Conservation (phyloP, 37 sponge, comb jelly and placozoan species). For the Agelas oroides region DNA sequence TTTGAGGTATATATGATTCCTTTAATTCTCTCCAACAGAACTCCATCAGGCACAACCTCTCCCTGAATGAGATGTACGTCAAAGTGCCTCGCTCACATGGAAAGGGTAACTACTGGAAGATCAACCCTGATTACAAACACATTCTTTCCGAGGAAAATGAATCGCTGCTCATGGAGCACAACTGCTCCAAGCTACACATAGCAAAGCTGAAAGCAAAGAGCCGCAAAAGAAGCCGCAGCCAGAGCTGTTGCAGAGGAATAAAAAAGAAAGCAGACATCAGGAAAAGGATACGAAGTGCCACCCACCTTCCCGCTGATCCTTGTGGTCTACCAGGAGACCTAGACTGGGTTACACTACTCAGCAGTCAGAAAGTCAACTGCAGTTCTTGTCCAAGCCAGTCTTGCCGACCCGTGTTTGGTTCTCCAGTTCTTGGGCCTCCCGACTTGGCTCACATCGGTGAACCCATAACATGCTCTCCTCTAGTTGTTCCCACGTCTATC, state of each 20-base stretch:
- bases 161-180: not conserved
- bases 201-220: constrained; percentile 26
- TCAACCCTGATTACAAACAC: constrained; percentile 79
- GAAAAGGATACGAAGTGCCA: constrained; percentile 4
- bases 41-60: constrained; percentile 82
- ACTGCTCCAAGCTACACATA: constrained; percentile 2
- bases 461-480: constrained; percentile 59
- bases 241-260: constrained; percentile 4
- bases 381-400: constrained; percentile 25
- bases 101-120: constrained; percentile 87
- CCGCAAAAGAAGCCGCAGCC: constrained; percentile 26
- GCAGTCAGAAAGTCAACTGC: constrained; percentile 64
- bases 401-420: constrained; percentile 36
- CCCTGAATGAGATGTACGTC: constrained; percentile 69
- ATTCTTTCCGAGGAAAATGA: constrained; percentile 35
- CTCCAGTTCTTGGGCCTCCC: constrained; percentile 48
- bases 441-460: constrained; percentile 55
- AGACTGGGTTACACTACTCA: constrained; percentile 69
- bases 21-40: too few relatives aligned
- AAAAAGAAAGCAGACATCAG: not conserved
- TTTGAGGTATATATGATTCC: too few relatives aligned
- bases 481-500: constrained; percentile 25
- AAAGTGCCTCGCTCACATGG: constrained; percentile 82
- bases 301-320: constrained; percentile 24
- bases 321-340: constrained; percentile 69